phyloP scores from a whole-genome alignment of 2,888 invertebrate genomes.

The Coleophora deauratella region DNA sequence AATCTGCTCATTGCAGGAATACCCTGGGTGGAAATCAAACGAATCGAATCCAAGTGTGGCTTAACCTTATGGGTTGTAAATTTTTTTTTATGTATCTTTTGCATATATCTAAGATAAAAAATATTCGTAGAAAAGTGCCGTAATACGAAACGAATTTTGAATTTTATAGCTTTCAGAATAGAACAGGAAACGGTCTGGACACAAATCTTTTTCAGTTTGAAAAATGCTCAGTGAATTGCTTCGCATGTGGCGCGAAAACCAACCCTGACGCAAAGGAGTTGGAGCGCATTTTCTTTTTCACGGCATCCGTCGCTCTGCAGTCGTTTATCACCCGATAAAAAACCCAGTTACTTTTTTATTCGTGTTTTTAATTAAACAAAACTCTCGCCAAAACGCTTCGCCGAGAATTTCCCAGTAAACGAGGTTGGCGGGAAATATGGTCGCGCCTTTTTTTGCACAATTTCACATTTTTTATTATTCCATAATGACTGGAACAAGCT shows the following conservation, averaged over 20 bases:
- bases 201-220: slow-evolving; percentile 44
- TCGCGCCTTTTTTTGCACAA: neutral
- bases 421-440: slow-evolving; percentile 36
- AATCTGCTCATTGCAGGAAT: no score
- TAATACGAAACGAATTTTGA: slow-evolving; percentile 45
- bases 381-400: slow-evolving; percentile 35
- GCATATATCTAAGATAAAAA: no score
- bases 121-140: slow-evolving; percentile 2
- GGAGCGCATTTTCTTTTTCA: slow-evolving; percentile 19
- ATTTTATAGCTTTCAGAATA: slow-evolving; percentile 58
- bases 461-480: no score
- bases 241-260: neutral
- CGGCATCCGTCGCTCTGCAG: slow-evolving; percentile 24
- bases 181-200: slow-evolving; percentile 59
- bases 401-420: slow-evolving; percentile 49
- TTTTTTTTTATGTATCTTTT: no score
- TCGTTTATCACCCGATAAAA: slow-evolving; percentile 67
- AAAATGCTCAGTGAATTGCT: slow-evolving; percentile 20
- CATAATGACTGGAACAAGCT: no score
- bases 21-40: no score
- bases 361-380: slow-evolving; percentile 71
- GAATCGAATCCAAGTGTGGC: no score
- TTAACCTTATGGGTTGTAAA: no score
- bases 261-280: neutral
- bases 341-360: slow-evolving; percentile 61